A percentile compares a stretch with the other conserved stretches of the same genome.
These are phyloP conservation scores for Cyanoderma ruficeps DNA, from an alignment of 2,113 vertebrate species.

Conservation along the genomic window DNA sequence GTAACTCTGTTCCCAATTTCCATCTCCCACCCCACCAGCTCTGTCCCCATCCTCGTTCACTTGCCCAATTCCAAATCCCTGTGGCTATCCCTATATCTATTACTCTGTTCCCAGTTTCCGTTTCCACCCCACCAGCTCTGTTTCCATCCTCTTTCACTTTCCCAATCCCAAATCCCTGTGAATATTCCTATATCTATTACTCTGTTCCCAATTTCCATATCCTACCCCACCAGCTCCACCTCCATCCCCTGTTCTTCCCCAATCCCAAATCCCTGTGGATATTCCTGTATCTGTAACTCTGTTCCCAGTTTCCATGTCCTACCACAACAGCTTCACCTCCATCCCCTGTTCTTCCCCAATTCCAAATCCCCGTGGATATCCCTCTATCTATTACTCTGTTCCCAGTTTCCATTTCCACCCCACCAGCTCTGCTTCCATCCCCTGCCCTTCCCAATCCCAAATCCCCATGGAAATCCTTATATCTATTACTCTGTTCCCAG, in stretches of 20 bases:
- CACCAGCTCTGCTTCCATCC: not conserved
- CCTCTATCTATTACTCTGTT: too few species aligned
- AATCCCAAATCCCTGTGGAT: not conserved
- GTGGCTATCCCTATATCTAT: too few species aligned
- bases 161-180: not conserved
- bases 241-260: not conserved
- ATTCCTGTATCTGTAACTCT: not conserved
- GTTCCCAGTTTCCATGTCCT: not conserved
- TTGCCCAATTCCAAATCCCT: not conserved
- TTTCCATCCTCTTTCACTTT: fast-evolving
- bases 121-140: fast-evolving
- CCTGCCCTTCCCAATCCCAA: fast-evolving
- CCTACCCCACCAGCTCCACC: too few species aligned
- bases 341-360: too few species aligned
- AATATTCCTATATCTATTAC: not conserved
- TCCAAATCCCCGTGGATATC: too few species aligned
- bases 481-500: too few species aligned
- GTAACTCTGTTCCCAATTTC: not conserved
- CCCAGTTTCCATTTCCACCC: too few species aligned
- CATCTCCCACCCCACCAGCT: not conserved
- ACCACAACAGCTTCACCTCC: too few species aligned
- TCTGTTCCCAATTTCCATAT: not conserved
- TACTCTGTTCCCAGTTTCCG: too few species aligned
- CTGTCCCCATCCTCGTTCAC: fast-evolving
- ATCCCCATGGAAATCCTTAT: too few species aligned